Evolutionary conservation across 2,888 invertebrate genomes (phyloP).

Genomic region (Cetonia aurata): DNA sequence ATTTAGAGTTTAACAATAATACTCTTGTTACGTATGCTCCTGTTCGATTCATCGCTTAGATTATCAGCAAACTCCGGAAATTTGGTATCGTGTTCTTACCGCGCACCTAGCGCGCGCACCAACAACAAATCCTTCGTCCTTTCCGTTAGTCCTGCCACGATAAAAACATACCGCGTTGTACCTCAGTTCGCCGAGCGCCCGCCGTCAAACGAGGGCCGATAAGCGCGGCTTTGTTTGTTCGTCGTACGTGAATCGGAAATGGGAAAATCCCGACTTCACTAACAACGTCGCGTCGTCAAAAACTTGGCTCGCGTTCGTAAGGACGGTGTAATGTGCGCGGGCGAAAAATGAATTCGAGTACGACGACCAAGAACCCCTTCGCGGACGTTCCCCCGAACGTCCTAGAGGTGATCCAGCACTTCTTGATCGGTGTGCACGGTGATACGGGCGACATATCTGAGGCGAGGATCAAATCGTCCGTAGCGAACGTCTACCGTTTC

Average conservation of each 20-base stretch:
- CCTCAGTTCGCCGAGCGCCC: background rate
- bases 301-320: background rate
- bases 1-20: too few species aligned
- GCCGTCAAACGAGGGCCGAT: background rate
- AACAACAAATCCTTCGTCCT: constrained; percentile 37
- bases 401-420: constrained; percentile 58
- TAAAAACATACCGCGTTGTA: constrained; percentile 1
- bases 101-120: constrained; percentile 28
- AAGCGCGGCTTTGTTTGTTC: background rate
- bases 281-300: too few species aligned
- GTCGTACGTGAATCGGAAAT: background rate
- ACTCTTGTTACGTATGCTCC: too few species aligned
- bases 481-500: constrained; percentile 71
- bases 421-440: constrained; percentile 57
- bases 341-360: constrained; percentile 22
- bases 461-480: constrained; percentile 72
- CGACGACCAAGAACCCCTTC: constrained; percentile 45
- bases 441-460: constrained; percentile 68
- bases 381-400: constrained; percentile 59
- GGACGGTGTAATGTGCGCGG: too few species aligned
- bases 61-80: background rate
- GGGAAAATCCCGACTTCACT: too few species aligned
- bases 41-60: background rate
- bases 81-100: background rate
- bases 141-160: constrained; percentile 14